Percentiles rank a stretch among this genome's conserved stretches.
These are phyloP conservation scores for Arenicola marina DNA, from an alignment of 2,888 invertebrate genomes.

Conservation along the genomic window DNA sequence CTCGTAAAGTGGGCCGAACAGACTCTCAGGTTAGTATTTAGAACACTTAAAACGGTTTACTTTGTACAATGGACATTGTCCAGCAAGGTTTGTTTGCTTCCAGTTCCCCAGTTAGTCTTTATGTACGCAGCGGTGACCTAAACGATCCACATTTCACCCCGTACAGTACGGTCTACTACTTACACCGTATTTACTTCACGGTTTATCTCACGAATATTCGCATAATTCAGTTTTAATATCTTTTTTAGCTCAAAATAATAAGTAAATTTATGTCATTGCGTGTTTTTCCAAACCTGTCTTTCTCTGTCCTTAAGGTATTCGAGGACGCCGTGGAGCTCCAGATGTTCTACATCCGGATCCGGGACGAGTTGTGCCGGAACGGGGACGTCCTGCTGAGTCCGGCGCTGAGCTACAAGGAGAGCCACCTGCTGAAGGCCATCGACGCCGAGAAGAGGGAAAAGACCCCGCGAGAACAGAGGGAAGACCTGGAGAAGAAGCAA, in stretches of 20 bases:
- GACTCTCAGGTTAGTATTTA: slow-evolving; percentile 74
- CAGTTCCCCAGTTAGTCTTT: no score
- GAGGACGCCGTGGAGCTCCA: slow-evolving; percentile 95
- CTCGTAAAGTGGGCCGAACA: slow-evolving; percentile 82
- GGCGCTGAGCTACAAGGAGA: slow-evolving; percentile 79
- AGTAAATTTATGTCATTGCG: background rate
- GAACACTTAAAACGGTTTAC: no score
- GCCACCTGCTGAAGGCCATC: slow-evolving; percentile 67
- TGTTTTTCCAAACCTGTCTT: background rate
- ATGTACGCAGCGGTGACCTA: no score
- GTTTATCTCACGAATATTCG: no score
- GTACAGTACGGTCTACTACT: no score
- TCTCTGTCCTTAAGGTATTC: slow-evolving; percentile 69
- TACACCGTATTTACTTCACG: no score
- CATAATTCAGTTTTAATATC: background rate
- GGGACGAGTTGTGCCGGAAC: slow-evolving; percentile 76
- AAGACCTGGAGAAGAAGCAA: slow-evolving; percentile 51
- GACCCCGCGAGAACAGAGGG: slow-evolving; percentile 61
- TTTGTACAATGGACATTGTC: no score
- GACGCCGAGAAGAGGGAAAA: slow-evolving; percentile 69
- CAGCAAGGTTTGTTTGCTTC: no score
- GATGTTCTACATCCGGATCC: slow-evolving; percentile 77
- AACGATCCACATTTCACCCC: no score
- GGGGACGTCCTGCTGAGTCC: slow-evolving; percentile 83
- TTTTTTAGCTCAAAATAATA: background rate